phyloP scores from a whole-genome alignment of 2,797 vertebrate species.

The Rousettus madagascariensis region DNA sequence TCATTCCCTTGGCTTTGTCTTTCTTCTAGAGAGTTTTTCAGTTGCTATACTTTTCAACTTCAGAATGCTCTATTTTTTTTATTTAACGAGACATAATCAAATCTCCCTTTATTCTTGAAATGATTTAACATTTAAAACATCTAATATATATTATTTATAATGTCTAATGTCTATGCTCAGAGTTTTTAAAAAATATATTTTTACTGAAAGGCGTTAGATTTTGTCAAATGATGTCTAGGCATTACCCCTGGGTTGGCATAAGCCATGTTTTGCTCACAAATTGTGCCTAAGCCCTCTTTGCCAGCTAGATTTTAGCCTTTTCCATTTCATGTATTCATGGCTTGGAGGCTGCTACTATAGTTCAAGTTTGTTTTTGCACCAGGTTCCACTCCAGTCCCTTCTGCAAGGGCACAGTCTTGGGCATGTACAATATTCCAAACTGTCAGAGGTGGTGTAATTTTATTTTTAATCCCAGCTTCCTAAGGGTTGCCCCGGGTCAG shows the following conservation, averaged over 20 bases:
- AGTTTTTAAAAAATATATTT: neutral
- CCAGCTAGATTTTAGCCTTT: neutral
- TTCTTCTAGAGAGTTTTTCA: neutral
- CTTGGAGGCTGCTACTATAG: neutral
- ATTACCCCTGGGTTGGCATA: neutral
- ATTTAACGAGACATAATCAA: neutral
- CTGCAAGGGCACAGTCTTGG: too few relatives aligned
- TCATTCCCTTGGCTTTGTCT: neutral
- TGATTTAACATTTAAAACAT: neutral
- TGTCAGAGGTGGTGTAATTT: neutral
- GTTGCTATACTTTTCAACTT: neutral
- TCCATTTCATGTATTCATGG: accelerated
- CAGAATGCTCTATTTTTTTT: neutral
- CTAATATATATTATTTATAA: neutral
- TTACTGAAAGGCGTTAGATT: neutral
- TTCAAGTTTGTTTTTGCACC: too few relatives aligned
- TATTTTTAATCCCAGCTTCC: neutral
- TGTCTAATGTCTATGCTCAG: neutral
- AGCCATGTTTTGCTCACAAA: neutral
- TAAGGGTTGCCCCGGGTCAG: neutral
- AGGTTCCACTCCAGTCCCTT: neutral
- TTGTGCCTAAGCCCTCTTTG: neutral
- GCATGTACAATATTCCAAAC: neutral
- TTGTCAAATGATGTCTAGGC: neutral
- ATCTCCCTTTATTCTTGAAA: neutral